These are phyloP conservation scores for Triplophysa siluroides DNA, from an alignment of 2,113 vertebrate genomes.

Conservation along the genomic window DNA sequence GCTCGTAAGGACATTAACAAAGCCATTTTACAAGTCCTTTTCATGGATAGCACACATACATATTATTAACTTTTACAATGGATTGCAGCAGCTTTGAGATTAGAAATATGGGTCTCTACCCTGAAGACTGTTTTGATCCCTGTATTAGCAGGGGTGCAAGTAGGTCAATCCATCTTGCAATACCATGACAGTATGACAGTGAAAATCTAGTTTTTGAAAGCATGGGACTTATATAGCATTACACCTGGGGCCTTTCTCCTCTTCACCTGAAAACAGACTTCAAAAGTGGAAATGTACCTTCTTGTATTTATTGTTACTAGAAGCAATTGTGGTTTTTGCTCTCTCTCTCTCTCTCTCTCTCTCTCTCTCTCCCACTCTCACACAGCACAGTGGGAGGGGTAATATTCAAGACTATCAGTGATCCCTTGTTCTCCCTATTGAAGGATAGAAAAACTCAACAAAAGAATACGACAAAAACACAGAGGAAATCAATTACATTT, in stretches of 20 bases:
- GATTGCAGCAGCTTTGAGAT: conserved; percentile 34
- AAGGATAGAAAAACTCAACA: conserved; percentile 42
- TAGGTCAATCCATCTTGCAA: conserved; percentile 36
- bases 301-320: conserved; percentile 21
- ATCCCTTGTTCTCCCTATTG: conserved; percentile 22
- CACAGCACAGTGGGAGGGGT: background rate
- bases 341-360: background rate
- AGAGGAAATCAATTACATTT: conserved; percentile 45
- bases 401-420: conserved; percentile 26
- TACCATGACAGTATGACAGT: conserved; percentile 40
- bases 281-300: conserved; percentile 13
- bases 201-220: conserved; percentile 37
- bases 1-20: conserved; percentile 10
- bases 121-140: conserved; percentile 40
- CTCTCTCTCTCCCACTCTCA: background rate
- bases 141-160: conserved; percentile 42
- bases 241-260: conserved; percentile 23
- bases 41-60: conserved; percentile 16
- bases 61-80: conserved; percentile 1
- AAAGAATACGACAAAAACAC: conserved; percentile 39
- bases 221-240: conserved; percentile 42
- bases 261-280: conserved; percentile 32
- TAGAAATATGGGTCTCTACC: conserved; percentile 39
- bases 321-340: conserved; percentile 3
- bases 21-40: background rate